Evolutionary conservation across 2,888 invertebrate species (phyloP).

Genomic region (Drepana falcataria): DNA sequence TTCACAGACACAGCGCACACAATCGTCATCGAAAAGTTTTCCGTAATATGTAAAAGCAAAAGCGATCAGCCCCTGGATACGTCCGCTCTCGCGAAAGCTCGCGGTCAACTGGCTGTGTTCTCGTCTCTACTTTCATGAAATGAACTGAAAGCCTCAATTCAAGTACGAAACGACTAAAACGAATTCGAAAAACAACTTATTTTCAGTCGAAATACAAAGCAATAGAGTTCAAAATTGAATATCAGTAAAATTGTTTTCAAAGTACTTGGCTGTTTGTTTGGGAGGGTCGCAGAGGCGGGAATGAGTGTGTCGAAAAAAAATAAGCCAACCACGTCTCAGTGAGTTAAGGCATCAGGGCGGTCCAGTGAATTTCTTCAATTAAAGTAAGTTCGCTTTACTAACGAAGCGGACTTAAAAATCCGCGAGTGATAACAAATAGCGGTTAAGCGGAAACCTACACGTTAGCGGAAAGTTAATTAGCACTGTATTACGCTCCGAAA

Average conservation of each 20-base stretch:
- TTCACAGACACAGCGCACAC: conserved; percentile 14
- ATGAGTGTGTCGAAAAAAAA: conserved; percentile 76
- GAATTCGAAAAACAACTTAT: conserved; percentile 10
- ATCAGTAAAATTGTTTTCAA: conserved; percentile 60
- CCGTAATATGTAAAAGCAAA: conserved; percentile 26
- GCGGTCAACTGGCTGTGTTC: conserved; percentile 70
- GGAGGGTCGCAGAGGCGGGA: conserved; percentile 78
- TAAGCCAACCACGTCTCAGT: conserved; percentile 78
- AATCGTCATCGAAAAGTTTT: conserved; percentile 58
- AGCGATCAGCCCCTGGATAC: conserved; percentile 26
- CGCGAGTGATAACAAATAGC: conserved; percentile 28
- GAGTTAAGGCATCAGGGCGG: conserved; percentile 74
- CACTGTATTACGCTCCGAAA: conserved; percentile 22
- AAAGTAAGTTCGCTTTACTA: conserved; percentile 56
- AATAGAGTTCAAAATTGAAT: conserved; percentile 13
- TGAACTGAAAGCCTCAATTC: conserved; percentile 59
- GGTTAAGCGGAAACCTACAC: conserved; percentile 25
- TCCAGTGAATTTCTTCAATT: conserved; percentile 73
- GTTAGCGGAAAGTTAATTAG: conserved; percentile 40
- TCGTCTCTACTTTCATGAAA: conserved; percentile 72
- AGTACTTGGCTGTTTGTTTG: conserved; percentile 75
- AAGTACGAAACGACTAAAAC: conserved; percentile 36
- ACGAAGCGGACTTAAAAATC: conserved; percentile 62
- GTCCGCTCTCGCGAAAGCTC: conserved; percentile 62
- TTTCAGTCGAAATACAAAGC: conserved; percentile 1